phyloP scores from a whole-genome alignment of 1,140 invertebrate genomes.

The Procambarus clarkii region DNA sequence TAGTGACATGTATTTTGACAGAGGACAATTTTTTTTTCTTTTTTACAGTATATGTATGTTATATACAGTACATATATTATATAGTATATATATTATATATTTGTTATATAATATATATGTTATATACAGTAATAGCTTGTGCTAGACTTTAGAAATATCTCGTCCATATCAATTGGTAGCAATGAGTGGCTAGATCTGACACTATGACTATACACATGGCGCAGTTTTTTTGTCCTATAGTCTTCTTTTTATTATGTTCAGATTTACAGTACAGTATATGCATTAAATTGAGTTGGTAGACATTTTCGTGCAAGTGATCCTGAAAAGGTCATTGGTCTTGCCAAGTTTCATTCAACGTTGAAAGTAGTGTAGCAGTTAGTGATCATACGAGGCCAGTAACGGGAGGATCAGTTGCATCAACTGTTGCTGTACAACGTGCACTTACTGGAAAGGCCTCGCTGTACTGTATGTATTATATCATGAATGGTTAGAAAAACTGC shows the following conservation, averaged over 20 bases:
- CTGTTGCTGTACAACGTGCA: background rate
- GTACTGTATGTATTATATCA: background rate
- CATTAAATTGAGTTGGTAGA: background rate
- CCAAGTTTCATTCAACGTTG: background rate
- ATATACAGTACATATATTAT: background rate
- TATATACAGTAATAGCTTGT: background rate
- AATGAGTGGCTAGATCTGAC: background rate
- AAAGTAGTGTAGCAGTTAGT: background rate
- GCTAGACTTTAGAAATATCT: background rate
- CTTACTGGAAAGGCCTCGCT: background rate
- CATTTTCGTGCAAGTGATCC: background rate
- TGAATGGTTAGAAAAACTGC: background rate
- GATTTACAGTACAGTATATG: background rate
- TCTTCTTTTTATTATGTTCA: background rate
- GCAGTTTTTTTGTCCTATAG: background rate
- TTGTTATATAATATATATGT: too few species aligned
- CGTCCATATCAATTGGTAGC: background rate
- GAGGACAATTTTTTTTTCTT: background rate
- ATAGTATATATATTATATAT: background rate
- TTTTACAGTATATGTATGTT: too few species aligned
- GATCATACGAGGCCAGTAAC: background rate
- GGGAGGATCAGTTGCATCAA: conserved; percentile 1
- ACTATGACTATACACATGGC: background rate
- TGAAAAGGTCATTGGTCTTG: background rate
- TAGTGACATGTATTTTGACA: too few species aligned